These are phyloP conservation scores for Chalcosyrphus nemorum DNA, from an alignment of 2,888 invertebrate species.

Conservation along the genomic window DNA sequence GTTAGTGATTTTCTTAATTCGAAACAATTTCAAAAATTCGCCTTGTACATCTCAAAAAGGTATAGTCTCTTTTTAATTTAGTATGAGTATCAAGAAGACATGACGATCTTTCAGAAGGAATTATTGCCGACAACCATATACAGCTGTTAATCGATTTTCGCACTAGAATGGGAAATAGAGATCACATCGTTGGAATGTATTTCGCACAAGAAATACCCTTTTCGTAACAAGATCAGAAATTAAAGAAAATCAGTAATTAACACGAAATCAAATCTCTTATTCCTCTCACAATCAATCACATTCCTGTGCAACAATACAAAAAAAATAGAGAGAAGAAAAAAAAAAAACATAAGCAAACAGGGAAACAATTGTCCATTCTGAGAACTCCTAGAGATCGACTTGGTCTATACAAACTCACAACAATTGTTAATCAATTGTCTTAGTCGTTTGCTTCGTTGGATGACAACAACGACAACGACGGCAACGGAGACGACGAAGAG, in stretches of 20 bases:
- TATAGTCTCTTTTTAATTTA: neutral
- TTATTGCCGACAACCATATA: slow-evolving; percentile 40
- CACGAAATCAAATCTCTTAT: slow-evolving; percentile 67
- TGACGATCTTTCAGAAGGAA: neutral
- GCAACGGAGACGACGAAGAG: neutral
- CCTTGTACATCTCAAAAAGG: neutral
- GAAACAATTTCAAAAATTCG: slow-evolving; percentile 20
- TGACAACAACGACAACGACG: neutral
- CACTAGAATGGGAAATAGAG: slow-evolving; percentile 28
- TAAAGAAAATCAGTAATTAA: slow-evolving; percentile 66
- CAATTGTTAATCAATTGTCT: slow-evolving; percentile 44
- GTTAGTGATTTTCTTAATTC: neutral
- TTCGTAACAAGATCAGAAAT: slow-evolving; percentile 18
- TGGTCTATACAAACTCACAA: neutral
- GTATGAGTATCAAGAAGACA: neutral
- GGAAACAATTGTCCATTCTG: slow-evolving; percentile 58
- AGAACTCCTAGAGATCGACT: slow-evolving; percentile 30
- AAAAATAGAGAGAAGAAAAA: neutral
- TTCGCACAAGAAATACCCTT: slow-evolving; percentile 39
- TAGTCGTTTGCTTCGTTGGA: slow-evolving; percentile 14
- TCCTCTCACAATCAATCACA: slow-evolving; percentile 71
- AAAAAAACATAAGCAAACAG: slow-evolving; percentile 13
- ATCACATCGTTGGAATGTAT: slow-evolving; percentile 35
- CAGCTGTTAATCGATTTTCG: slow-evolving; percentile 35
- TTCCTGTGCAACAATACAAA: slow-evolving; percentile 29